Evolutionary conservation across 2,113 vertebrate species (phyloP).

Genomic region (Holacanthus passer): DNA sequence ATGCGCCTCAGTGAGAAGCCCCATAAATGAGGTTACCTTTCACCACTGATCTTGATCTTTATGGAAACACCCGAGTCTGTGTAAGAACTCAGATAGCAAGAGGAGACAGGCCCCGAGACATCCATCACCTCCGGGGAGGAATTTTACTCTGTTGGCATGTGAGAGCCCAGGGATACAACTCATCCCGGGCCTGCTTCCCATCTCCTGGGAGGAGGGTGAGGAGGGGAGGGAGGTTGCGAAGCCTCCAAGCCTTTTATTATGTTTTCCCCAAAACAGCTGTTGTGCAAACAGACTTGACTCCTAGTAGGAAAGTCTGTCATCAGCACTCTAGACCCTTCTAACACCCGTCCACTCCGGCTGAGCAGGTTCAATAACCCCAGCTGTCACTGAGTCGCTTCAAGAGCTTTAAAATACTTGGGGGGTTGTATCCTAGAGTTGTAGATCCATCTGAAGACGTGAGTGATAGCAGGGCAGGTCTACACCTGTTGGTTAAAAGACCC

Average conservation of each 20-base stretch:
- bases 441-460: slow-evolving; percentile 57
- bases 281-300: slow-evolving; percentile 79
- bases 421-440: slow-evolving; percentile 55
- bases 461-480: slow-evolving; percentile 72
- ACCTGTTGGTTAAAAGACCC: slow-evolving; percentile 66
- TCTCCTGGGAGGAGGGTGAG: slow-evolving; percentile 54
- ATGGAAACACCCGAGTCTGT: slow-evolving; percentile 60
- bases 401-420: slow-evolving; percentile 65
- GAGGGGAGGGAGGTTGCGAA: slow-evolving; percentile 53
- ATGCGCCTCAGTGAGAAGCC: slow-evolving; percentile 43
- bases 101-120: slow-evolving; percentile 81
- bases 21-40: slow-evolving; percentile 42
- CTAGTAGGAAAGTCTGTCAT: slow-evolving; percentile 79
- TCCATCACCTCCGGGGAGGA: slow-evolving; percentile 78
- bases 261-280: slow-evolving; percentile 82
- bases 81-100: slow-evolving; percentile 69
- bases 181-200: slow-evolving; percentile 61
- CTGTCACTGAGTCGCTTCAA: slow-evolving; percentile 68
- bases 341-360: slow-evolving; percentile 56
- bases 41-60: slow-evolving; percentile 56
- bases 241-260: slow-evolving; percentile 82
- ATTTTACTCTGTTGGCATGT: slow-evolving; percentile 73
- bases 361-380: slow-evolving; percentile 77
- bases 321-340: slow-evolving; percentile 65
- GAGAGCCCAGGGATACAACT: slow-evolving; percentile 66